Conservation (phyloP, 2,113 vertebrate species). For the Sylvietta virens region DNA sequence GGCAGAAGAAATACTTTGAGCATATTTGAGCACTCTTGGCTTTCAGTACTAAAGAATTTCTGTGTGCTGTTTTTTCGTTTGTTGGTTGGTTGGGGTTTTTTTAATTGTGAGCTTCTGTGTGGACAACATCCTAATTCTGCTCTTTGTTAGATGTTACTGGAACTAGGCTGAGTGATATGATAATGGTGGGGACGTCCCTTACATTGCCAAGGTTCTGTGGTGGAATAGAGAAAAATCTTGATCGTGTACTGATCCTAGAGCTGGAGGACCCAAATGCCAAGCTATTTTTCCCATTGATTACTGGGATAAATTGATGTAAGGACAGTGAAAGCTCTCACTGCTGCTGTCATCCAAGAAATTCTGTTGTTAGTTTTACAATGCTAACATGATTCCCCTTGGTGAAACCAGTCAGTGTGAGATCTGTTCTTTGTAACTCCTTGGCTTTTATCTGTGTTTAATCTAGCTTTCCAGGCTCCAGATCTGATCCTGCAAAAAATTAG, state of each 20-base stretch:
- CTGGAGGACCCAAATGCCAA: neutral
- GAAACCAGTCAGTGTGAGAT: neutral
- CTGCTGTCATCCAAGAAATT: neutral
- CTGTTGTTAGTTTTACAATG: neutral
- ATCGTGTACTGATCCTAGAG: neutral
- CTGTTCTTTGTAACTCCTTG: neutral
- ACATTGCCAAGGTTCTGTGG: fast-evolving
- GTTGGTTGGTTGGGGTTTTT: too few relatives aligned
- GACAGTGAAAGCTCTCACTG: neutral
- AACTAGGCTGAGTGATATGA: fast-evolving
- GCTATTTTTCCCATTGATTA: neutral
- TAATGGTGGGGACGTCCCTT: neutral
- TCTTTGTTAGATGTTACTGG: neutral
- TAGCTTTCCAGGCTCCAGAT: neutral
- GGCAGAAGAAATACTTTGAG: neutral
- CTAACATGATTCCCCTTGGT: neutral
- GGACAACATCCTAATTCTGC: neutral
- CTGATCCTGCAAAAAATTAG: neutral
- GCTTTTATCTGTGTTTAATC: neutral
- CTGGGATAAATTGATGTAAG: neutral
- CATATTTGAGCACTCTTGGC: neutral
- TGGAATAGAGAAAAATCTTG: neutral
- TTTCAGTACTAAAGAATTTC: neutral
- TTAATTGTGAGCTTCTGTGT: neutral
- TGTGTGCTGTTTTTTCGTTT: neutral